Conservation (phyloP, 2,797 vertebrate species). For the Dipus sagitta region DNA sequence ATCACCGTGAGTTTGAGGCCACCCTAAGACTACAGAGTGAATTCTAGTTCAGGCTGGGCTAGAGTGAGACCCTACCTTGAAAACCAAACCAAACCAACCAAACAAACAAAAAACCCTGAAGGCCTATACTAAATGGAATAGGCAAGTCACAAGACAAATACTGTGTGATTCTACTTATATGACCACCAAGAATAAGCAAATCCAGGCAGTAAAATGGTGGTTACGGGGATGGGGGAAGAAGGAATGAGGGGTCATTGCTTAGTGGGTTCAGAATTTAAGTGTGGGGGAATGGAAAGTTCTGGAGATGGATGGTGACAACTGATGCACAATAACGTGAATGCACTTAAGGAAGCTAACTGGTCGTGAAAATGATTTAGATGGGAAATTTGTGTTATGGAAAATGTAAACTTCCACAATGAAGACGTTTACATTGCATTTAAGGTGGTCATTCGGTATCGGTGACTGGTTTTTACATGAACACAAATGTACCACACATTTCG, state of each 20-base stretch:
- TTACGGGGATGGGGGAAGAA: background rate
- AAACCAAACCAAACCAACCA: too few species aligned
- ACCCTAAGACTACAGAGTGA: too few species aligned
- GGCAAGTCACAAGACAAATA: background rate
- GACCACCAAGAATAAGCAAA: background rate
- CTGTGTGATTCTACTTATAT: background rate
- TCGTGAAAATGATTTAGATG: background rate
- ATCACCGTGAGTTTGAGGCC: too few species aligned
- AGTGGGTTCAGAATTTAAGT: background rate
- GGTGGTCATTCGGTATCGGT: background rate
- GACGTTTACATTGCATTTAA: background rate
- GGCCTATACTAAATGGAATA: background rate
- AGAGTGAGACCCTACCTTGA: too few species aligned
- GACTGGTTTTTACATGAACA: background rate
- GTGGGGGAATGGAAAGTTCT: background rate
- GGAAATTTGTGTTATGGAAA: background rate
- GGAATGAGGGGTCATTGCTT: background rate
- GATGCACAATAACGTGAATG: background rate
- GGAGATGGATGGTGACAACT: background rate
- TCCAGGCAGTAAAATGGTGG: background rate
- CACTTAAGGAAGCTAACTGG: background rate
- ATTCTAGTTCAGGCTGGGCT: too few species aligned
- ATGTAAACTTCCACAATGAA: background rate
- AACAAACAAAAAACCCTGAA: too few species aligned
- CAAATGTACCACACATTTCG: accelerated